Evolutionary conservation across 2,797 vertebrate species (phyloP).

Genomic region (Furcifer pardalis): DNA sequence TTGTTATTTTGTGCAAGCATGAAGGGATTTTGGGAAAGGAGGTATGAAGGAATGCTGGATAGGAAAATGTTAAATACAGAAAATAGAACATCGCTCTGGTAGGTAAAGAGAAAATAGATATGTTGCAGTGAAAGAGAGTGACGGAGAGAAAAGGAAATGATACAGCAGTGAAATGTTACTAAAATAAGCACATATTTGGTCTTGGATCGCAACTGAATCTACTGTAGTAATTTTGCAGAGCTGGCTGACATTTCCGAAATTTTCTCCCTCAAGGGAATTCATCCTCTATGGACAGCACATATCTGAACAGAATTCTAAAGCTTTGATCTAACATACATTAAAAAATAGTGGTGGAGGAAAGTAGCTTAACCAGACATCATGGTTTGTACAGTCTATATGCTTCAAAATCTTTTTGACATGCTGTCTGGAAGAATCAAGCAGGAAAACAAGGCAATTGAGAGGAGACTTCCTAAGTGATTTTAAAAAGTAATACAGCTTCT

Average conservation of each 20-base stretch:
- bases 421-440: constrained; percentile 64
- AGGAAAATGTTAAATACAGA: no score
- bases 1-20: neutral
- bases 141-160: neutral
- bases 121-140: no score
- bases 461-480: constrained; percentile 65
- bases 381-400: constrained; percentile 40
- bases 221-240: constrained; percentile 32
- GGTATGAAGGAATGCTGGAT: no score
- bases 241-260: constrained; percentile 6
- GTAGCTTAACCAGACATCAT: constrained; percentile 43
- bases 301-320: constrained; percentile 53
- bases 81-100: no score
- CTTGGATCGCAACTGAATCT: constrained; percentile 11
- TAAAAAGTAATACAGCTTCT: constrained; percentile 65
- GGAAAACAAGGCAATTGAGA: constrained; percentile 50
- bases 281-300: neutral
- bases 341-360: constrained; percentile 49
- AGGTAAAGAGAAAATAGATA: neutral
- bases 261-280: constrained; percentile 24
- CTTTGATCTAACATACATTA: constrained; percentile 52
- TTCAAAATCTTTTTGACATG: constrained; percentile 67
- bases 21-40: neutral
- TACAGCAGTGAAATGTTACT: neutral
- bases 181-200: neutral